These are phyloP conservation scores for Trachelipus rathkii DNA, from an alignment of 1,140 invertebrate species.

Conservation along the genomic window DNA sequence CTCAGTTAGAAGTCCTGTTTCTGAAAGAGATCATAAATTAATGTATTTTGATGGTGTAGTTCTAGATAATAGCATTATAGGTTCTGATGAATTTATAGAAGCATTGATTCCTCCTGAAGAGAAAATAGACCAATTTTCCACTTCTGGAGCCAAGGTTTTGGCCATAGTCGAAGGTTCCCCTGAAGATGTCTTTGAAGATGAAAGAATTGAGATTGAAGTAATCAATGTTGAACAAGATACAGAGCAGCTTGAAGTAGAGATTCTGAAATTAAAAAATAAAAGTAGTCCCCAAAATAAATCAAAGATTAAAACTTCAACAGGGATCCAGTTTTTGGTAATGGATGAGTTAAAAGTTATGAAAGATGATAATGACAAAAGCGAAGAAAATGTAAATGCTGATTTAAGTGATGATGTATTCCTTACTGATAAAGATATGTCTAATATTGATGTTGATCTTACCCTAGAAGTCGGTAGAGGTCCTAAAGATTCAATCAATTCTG, in stretches of 20 bases:
- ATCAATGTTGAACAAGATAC: not conserved
- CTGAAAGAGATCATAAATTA: slow-evolving; percentile 29
- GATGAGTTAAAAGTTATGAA: not conserved
- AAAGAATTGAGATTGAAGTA: not conserved
- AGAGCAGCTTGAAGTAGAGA: not conserved
- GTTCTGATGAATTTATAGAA: slow-evolving; percentile 39
- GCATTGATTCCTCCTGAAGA: slow-evolving; percentile 41
- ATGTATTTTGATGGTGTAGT: slow-evolving; percentile 35
- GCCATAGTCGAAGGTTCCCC: slow-evolving; percentile 31
- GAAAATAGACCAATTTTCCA: slow-evolving; percentile 28
- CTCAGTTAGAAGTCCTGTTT: slow-evolving; percentile 26
- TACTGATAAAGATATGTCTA: not conserved
- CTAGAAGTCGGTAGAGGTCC: not conserved
- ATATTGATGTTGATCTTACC: not conserved
- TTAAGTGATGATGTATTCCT: slow-evolving; percentile 1
- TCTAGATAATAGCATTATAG: slow-evolving; percentile 35
- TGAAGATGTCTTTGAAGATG: slow-evolving; percentile 14
- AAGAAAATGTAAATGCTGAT: not conserved
- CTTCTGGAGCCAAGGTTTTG: slow-evolving; percentile 31
- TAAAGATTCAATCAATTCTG: not conserved
- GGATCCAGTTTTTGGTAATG: not conserved
- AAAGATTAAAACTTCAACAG: not conserved
- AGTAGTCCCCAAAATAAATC: not conserved
- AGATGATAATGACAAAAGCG: not conserved
- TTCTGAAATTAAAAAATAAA: not conserved